A percentile compares a stretch with the other conserved stretches of the same genome.
phyloP scores from a whole-genome alignment of 1,140 invertebrate species.

The Camponotus floridanus region DNA sequence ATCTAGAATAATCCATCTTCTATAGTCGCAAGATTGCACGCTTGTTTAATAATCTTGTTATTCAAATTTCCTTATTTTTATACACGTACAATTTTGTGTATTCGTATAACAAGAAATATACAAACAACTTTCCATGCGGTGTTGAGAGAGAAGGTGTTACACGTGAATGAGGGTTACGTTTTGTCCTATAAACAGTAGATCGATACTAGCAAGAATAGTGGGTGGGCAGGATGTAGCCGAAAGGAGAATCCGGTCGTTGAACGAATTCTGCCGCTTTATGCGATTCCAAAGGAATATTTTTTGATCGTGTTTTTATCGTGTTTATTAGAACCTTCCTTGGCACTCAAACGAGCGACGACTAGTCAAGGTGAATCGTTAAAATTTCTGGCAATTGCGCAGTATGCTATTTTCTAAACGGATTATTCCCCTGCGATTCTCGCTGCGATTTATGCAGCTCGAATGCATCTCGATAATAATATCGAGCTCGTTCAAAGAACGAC shows the following conservation, averaged over 20 bases:
- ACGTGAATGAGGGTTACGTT: conserved; percentile 37
- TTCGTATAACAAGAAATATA: conserved; percentile 3
- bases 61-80: neutral
- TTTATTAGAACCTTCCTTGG: neutral
- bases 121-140: neutral
- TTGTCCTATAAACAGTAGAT: conserved; percentile 45
- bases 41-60: neutral
- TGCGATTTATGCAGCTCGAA: conserved; percentile 12
- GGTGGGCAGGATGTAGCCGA: conserved; percentile 32
- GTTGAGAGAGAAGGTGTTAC: neutral
- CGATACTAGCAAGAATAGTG: conserved; percentile 52
- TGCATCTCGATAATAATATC: conserved; percentile 44
- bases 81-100: neutral
- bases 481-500: neutral
- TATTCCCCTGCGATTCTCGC: neutral
- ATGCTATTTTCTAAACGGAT: conserved; percentile 43
- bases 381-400: conserved; percentile 24
- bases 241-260: conserved; percentile 31
- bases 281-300: neutral
- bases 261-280: neutral
- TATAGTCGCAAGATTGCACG: neutral
- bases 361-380: neutral
- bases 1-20: neutral
- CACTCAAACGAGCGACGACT: neutral
- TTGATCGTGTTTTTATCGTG: neutral